Base-by-base conservation (phyloP, 2,113 vertebrate species). In the Condylura cristata region DNA sequence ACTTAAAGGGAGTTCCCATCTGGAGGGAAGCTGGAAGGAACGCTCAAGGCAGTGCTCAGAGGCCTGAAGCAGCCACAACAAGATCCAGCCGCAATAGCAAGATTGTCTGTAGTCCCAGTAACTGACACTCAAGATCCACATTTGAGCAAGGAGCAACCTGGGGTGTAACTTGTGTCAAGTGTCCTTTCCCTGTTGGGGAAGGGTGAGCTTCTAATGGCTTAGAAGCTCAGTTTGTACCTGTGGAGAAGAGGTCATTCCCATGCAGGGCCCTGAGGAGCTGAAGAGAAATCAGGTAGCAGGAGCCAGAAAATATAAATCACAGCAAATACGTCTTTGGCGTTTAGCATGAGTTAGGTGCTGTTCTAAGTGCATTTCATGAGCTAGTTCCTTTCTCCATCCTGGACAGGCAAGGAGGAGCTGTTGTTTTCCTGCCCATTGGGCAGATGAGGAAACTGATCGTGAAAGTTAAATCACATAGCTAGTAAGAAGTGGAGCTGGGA, bases 31-130 rank as follows among this genome's bases (percentile, higher is more conserved):
- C 17, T 60, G 30, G 22, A 26, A 17, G 34, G 3, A 28, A 82
- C 41, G 72, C 28, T 32, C 83, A 70, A 32, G 53, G 58, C 46
- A 48, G 46, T 2, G 0, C n/a, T 16, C 34, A 6, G 41, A 8
- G 34, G 4, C 24, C 14, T 0, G 5, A 68, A n/a, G 37, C 30
- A 48, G 30, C 39, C 3, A 3, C 63, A 24, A 24, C 1, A 0
- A 17, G 4, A 46, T 56, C 85, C 51, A 28, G 32, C 10, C 4
- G 30, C 24, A 72, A 41, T 22, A 8, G 61, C 56, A 46, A 13
- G 8, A 0, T 39, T 34, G 30, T 56, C 66, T 89, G 82, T 26
- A 30, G 20, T 44, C 24, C 14, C 51, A 70, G 39, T 9, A 60
- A 53, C 44, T 74, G 30, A 46, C 34, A 26, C 39, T 71, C 34